These are phyloP conservation scores for Hemicrepidius hirtus DNA, from an alignment of 2,888 invertebrate species.

Conservation along the genomic window DNA sequence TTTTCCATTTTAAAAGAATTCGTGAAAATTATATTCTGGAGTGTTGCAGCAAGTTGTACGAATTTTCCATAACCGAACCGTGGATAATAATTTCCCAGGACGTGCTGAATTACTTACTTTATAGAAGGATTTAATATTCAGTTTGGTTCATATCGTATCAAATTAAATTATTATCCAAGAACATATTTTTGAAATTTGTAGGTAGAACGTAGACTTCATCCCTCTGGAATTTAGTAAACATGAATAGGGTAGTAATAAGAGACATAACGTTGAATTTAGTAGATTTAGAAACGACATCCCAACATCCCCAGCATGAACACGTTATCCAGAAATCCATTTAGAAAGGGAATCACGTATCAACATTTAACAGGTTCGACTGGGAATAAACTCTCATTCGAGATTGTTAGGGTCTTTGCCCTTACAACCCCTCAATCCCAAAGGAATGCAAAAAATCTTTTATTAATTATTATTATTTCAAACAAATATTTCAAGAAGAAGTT, in stretches of 20 bases:
- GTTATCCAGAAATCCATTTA: slow-evolving; percentile 24
- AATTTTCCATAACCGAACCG: no score
- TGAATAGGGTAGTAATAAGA: slow-evolving; percentile 7
- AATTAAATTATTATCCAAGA: no score
- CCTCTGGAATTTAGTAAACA: neutral
- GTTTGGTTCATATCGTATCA: no score
- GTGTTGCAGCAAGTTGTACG: no score
- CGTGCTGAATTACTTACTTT: no score
- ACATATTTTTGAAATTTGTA: no score
- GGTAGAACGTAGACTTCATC: neutral
- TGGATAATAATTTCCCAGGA: no score
- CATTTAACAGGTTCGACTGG: slow-evolving; percentile 11
- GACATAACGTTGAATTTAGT: neutral
- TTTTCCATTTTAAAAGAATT: no score
- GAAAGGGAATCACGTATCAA: slow-evolving; percentile 15
- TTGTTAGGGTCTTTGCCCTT: no score
- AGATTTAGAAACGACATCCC: slow-evolving; percentile 2
- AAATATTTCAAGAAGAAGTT: neutral
- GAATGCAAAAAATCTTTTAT: neutral
- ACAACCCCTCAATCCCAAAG: neutral
- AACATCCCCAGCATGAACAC: slow-evolving; percentile 4
- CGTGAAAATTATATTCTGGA: no score
- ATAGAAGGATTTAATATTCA: no score
- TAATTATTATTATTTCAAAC: no score
- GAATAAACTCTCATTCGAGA: neutral